These are phyloP conservation scores for Poeciliopsis occidentalis DNA, from an alignment of 2,113 vertebrate species.

Conservation along the genomic window DNA sequence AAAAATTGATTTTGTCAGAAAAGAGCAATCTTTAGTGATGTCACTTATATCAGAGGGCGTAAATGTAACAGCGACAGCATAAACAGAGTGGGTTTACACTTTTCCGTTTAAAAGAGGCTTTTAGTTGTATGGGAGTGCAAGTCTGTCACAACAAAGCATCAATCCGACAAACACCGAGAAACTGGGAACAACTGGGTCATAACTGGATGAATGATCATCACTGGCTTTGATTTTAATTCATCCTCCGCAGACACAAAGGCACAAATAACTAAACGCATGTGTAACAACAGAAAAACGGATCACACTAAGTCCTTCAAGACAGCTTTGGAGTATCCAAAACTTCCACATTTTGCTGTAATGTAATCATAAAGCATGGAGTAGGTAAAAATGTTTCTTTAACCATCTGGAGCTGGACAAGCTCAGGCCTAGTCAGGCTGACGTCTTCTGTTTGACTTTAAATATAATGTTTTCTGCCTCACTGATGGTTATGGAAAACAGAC, in stretches of 20 bases:
- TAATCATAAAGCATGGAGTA: constrained; percentile 34
- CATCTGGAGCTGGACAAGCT: constrained; percentile 16
- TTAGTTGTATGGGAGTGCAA: constrained; percentile 53
- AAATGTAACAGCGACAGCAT: constrained; percentile 52
- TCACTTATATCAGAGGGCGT: neutral
- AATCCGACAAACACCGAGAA: constrained; percentile 18
- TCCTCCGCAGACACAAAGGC: constrained; percentile 6
- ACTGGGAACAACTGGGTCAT: constrained; percentile 15
- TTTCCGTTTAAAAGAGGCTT: constrained; percentile 43
- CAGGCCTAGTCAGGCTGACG: neutral
- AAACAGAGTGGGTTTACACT: constrained; percentile 53
- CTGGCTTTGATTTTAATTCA: neutral
- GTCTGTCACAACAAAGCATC: constrained; percentile 30
- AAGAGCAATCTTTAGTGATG: constrained; percentile 26
- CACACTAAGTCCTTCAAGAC: constrained; percentile 19
- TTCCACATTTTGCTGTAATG: constrained; percentile 22
- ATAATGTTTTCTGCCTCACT: constrained; percentile 14
- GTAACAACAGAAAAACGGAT: constrained; percentile 20
- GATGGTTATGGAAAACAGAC: constrained; percentile 44
- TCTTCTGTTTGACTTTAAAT: constrained; percentile 18
- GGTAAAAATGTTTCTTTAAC: constrained; percentile 13
- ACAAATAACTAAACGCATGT: constrained; percentile 27
- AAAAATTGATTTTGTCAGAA: neutral
- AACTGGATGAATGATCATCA: constrained; percentile 45
- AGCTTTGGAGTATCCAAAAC: constrained; percentile 4